Conservation (phyloP, 2,888 invertebrate species). For the Epiblema foenella region DNA sequence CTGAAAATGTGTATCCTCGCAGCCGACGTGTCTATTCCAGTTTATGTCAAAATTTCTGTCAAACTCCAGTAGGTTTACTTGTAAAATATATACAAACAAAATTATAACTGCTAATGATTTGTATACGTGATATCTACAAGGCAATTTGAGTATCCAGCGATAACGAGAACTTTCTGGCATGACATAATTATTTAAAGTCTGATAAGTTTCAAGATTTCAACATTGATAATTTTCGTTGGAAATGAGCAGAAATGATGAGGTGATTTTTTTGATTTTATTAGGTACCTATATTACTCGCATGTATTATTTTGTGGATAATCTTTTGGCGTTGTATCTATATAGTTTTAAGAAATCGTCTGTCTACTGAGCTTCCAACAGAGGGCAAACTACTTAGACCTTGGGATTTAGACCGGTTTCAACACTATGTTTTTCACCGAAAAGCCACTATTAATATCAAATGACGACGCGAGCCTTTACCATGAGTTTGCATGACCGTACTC, state of each 20-base stretch:
- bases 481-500: no score
- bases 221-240: neutral
- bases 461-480: no score
- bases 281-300: no score
- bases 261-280: neutral
- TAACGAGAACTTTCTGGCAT: constrained; percentile 42
- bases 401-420: no score
- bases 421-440: no score
- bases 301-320: no score
- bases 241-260: neutral
- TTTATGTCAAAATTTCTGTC: constrained; percentile 29
- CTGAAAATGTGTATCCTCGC: neutral
- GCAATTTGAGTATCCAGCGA: neutral
- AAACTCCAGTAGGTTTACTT: constrained; percentile 27
- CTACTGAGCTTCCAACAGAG: no score
- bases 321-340: no score
- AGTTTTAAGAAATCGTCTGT: no score
- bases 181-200: constrained; percentile 46
- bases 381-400: no score
- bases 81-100: neutral
- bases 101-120: neutral
- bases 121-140: neutral
- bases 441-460: no score
- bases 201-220: neutral
- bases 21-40: constrained; percentile 2